Base-by-base conservation (phyloP, 2,113 vertebrate genomes). In the Psephotus haematonotus region DNA sequence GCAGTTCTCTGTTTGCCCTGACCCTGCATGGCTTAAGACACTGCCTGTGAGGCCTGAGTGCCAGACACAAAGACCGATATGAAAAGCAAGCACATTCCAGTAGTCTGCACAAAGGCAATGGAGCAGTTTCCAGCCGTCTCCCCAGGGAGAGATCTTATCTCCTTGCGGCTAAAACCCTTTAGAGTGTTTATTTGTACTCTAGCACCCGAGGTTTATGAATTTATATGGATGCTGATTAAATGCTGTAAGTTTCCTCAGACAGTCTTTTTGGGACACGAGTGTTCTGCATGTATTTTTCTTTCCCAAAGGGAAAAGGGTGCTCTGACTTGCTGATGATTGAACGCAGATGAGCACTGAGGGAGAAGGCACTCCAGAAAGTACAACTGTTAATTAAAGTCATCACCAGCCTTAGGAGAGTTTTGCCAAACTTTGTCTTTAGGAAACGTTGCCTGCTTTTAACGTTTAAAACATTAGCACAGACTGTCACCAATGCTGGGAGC, bases 1-100 rank as follows among this genome's bases (percentile, higher is more conserved):
- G 98, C 98, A 96, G 97, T 98, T 98, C 99, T 99, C 98, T 99
- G 99, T 99, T 99, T 98, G 98, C 97, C 97, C 98, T 99, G 98
- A 99, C 98, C 98, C 98, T 96, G 98, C 97, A 92, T 98, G 98
- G 98, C 98, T 99, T 98, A 98, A 98, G 97, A 98, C 98, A 98
- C 98, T 98, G 98, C 98, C 97, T 98, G 98, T 97, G 98, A 98
- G 97, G 98, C 98, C 98, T 98, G 97, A 96, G 97, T 98, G 97
- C 98, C 97, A 98, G 98, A 98, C 98, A 98, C 98, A 98, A 98
- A 98, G 98, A 96, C 96, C 96, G 92, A 98, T 98, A 98, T 98
- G 98, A 98, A 99, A 98, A 98, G 98, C 97, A 92, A 98, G 98
- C 98, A 97, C 98, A 98, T 99, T 98, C 98, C 98, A 98, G 97